phyloP scores from a whole-genome alignment of 2,888 invertebrate species.

The Stegophylla sp. region DNA sequence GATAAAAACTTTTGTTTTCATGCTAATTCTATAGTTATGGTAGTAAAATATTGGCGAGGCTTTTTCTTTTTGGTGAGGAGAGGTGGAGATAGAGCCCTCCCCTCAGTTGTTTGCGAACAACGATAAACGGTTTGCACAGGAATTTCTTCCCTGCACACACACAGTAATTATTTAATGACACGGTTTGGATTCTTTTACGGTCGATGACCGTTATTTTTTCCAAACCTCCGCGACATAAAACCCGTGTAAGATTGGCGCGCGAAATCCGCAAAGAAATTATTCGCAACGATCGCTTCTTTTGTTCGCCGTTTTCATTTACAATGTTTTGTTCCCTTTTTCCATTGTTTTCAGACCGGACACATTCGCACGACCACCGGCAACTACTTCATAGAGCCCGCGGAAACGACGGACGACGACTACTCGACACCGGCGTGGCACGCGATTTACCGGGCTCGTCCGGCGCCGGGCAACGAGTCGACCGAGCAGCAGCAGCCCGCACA shows the following conservation, averaged over 20 bases:
- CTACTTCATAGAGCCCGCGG: slow-evolving; percentile 74
- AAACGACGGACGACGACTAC: slow-evolving; percentile 66
- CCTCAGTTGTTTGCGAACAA: too few relatives aligned
- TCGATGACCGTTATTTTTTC: too few relatives aligned
- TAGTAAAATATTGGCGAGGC: too few relatives aligned
- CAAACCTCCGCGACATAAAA: too few relatives aligned
- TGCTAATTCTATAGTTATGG: too few relatives aligned
- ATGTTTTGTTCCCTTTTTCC: slow-evolving; percentile 54
- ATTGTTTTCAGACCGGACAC: slow-evolving; percentile 71
- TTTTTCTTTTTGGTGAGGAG: too few relatives aligned
- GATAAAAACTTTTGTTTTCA: too few relatives aligned
- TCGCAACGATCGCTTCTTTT: background rate
- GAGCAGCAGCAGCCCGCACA: slow-evolving; percentile 9
- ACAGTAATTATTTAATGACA: too few relatives aligned
- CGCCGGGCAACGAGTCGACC: background rate
- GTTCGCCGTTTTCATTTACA: slow-evolving; percentile 40
- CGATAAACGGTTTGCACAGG: too few relatives aligned
- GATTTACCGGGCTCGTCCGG: slow-evolving; percentile 64
- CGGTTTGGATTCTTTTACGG: too few relatives aligned
- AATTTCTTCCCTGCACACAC: background rate
- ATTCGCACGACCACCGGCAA: slow-evolving; percentile 73
- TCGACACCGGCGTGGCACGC: slow-evolving; percentile 66
- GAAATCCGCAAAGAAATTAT: background rate
- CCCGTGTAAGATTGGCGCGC: too few relatives aligned
- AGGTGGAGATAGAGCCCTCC: too few relatives aligned